A percentile compares a stretch with the other conserved stretches of the same genome.
Evolutionary conservation across 2,113 vertebrate genomes (phyloP).

Genomic region (Cricetomys ansorgei): DNA sequence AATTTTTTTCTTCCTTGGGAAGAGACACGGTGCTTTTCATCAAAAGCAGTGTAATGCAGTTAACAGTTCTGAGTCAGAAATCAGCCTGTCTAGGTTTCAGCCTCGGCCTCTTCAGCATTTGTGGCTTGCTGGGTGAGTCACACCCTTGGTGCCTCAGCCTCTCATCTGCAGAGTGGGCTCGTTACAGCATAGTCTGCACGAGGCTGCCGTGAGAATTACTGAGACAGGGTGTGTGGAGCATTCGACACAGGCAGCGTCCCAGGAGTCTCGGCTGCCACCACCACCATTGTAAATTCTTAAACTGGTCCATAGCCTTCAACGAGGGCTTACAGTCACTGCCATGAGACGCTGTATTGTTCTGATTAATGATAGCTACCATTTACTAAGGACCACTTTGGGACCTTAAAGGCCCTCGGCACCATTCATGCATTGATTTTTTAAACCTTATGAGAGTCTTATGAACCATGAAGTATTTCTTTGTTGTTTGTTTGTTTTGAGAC

Average conservation of each 20-base stretch:
- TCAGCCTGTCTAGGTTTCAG: not conserved
- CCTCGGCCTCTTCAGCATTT: not conserved
- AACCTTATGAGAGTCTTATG: not conserved
- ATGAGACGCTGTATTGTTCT: not conserved
- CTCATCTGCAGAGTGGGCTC: constrained; percentile 22
- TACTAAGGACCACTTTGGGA: not conserved
- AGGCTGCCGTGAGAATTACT: not conserved
- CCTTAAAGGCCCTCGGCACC: not conserved
- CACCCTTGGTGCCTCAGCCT: not conserved
- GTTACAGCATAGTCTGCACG: not conserved
- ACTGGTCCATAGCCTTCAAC: not conserved
- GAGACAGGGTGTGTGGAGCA: not conserved
- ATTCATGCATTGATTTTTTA: not conserved
- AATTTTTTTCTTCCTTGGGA: not conserved
- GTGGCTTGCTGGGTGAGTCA: not conserved
- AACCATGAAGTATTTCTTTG: not conserved
- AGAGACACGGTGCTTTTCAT: not conserved
- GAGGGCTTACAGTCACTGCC: not conserved
- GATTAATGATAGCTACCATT: not conserved
- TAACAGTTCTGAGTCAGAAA: not conserved
- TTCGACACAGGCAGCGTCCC: not conserved
- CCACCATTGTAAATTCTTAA: not conserved
- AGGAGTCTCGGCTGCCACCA: too few species aligned
- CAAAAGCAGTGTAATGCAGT: not conserved
- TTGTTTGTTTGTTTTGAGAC: too few species aligned